phyloP scores from a whole-genome alignment of 2,797 vertebrate genomes.

The Chelidonichthys spinosus region DNA sequence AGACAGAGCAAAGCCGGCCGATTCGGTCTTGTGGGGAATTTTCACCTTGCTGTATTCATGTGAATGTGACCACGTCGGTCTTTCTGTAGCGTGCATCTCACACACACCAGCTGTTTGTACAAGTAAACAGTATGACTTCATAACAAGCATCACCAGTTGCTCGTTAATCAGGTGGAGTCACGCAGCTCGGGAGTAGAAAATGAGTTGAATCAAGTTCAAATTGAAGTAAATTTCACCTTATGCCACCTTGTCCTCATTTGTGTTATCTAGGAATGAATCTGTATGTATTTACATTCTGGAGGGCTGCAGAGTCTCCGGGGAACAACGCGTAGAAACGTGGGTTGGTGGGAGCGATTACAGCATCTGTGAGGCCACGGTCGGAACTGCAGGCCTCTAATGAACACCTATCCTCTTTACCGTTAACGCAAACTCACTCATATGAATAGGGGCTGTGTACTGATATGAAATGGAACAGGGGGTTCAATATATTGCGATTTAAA shows the following conservation, averaged over 20 bases:
- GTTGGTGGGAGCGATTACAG: neutral
- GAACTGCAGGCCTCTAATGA: neutral
- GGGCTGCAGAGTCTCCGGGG: neutral
- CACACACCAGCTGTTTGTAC: neutral
- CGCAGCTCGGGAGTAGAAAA: neutral
- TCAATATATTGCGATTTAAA: too few relatives aligned
- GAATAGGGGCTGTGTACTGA: neutral
- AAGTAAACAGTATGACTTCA: neutral
- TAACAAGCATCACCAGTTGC: neutral
- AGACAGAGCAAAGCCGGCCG: slow-evolving; percentile 14
- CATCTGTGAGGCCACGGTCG: neutral
- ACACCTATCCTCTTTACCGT: neutral
- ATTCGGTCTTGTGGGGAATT: neutral
- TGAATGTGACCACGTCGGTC: neutral
- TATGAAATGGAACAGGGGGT: neutral
- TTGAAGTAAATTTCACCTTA: neutral
- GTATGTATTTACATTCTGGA: neutral
- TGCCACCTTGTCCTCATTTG: neutral
- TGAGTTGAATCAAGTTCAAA: slow-evolving; percentile 8
- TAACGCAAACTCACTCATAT: neutral
- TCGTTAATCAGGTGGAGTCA: neutral
- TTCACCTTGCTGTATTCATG: neutral
- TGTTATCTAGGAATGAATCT: neutral
- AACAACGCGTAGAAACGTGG: neutral
- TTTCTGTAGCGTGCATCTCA: neutral